phyloP scores from a whole-genome alignment of 2,113 vertebrate genomes.

The Rhabdornis inornatus region DNA sequence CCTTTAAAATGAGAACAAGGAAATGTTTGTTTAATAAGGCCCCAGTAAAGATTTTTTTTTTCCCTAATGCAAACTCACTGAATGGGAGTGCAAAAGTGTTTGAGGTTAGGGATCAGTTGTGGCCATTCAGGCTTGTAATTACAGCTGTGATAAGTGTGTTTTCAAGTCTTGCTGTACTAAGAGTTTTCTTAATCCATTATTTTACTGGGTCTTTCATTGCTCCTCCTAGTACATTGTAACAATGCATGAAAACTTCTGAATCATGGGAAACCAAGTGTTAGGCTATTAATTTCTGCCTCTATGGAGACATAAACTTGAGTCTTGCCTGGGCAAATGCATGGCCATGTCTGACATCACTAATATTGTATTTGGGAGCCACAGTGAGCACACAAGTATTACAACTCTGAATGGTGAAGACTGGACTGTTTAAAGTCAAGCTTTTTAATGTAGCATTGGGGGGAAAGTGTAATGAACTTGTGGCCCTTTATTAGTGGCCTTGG shows the following conservation, averaged over 20 bases:
- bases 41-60: not conserved
- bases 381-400: not conserved
- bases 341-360: not conserved
- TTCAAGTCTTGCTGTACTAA: not conserved
- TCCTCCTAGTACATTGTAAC: not conserved
- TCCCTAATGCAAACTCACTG: not conserved
- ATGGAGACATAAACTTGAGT: not conserved
- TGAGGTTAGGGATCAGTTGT: slow-evolving; percentile 26
- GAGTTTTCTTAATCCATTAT: slow-evolving; percentile 34
- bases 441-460: not conserved
- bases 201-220: not conserved
- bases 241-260: not conserved
- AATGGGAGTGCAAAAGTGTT: not conserved
- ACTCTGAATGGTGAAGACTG: not conserved
- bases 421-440: not conserved
- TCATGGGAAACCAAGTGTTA: not conserved
- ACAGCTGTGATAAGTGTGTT: slow-evolving; percentile 26
- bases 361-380: not conserved
- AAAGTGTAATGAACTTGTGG: not conserved
- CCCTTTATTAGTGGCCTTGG: not conserved
- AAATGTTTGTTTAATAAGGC: slow-evolving; percentile 6
- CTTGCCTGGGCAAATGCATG: not conserved
- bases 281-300: not conserved
- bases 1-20: slow-evolving; percentile 7
- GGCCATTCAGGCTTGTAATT: slow-evolving; percentile 42